A percentile compares a stretch with the other conserved stretches of the same genome.
phyloP scores from a whole-genome alignment of 2,113 vertebrate genomes.

The Grammomys dolichurus region DNA sequence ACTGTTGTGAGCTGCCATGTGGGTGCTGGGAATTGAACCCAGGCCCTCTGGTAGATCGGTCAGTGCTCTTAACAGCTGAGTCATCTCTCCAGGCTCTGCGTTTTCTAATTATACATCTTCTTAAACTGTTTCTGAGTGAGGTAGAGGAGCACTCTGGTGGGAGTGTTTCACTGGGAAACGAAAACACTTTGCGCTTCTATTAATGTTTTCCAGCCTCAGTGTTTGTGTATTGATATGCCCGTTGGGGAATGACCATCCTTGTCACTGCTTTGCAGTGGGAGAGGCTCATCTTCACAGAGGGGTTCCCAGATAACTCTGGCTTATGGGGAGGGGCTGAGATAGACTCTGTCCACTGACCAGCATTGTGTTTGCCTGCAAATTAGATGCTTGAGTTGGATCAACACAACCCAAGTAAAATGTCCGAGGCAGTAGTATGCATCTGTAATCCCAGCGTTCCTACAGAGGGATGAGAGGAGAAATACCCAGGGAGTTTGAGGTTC shows the following conservation, averaged over 20 bases:
- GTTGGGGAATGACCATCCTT: not conserved
- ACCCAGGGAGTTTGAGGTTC: not conserved
- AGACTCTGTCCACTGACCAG: not conserved
- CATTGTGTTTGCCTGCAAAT: not conserved
- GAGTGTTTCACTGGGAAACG: not conserved
- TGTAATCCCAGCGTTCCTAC: not conserved
- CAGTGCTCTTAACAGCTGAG: no score
- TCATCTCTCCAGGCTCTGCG: no score
- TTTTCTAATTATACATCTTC: not conserved
- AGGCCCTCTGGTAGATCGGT: no score
- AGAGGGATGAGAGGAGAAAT: not conserved
- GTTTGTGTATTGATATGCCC: not conserved
- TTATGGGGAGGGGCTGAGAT: no score
- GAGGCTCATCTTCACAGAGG: not conserved
- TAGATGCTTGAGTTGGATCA: not conserved
- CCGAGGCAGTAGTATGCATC: not conserved
- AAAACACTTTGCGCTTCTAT: not conserved
- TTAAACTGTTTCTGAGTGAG: not conserved
- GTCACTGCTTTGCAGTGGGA: not conserved
- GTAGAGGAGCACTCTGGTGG: not conserved
- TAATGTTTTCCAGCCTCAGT: not conserved
- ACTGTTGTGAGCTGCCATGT: no score
- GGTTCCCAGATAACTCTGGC: not conserved
- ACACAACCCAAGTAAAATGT: not conserved
- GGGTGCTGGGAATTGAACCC: no score